A percentile compares a stretch with the other conserved stretches of the same genome.
phyloP scores from a whole-genome alignment of 2,113 vertebrate genomes.

The Chionodraco myersi region DNA sequence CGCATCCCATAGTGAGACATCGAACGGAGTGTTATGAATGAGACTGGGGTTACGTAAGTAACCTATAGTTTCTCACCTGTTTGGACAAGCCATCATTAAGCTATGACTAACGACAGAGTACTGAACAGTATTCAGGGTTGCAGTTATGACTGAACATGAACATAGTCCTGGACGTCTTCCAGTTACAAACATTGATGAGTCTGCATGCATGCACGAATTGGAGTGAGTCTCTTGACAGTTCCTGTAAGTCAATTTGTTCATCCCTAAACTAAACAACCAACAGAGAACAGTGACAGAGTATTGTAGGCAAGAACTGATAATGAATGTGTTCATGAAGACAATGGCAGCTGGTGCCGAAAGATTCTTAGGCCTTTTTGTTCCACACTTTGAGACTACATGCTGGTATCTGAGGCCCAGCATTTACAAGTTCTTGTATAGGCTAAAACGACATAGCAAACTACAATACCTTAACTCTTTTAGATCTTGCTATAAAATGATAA shows the following conservation, averaged over 20 bases:
- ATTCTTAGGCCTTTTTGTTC: neutral
- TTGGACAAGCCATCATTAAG: neutral
- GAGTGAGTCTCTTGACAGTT: neutral
- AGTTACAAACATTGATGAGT: neutral
- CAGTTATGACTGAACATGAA: neutral
- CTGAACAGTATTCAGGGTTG: neutral
- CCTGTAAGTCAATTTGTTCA: neutral
- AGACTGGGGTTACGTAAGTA: too few species aligned
- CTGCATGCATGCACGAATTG: neutral
- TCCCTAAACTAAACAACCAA: neutral
- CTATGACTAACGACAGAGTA: neutral
- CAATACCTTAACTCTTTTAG: too few species aligned
- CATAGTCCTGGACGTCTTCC: neutral
- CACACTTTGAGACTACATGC: neutral
- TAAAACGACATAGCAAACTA: neutral
- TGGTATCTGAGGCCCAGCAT: neutral
- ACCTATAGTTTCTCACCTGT: neutral
- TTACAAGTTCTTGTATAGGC: neutral
- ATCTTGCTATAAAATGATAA: neutral
- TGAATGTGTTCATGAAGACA: neutral
- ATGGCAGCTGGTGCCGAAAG: conserved; percentile 8
- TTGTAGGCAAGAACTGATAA: neutral
- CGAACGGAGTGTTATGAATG: too few species aligned
- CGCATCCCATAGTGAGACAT: too few species aligned
- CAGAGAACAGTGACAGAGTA: neutral